These are phyloP conservation scores for Trissolcus brochymenae DNA, from an alignment of 2,888 invertebrate genomes.

Conservation along the genomic window DNA sequence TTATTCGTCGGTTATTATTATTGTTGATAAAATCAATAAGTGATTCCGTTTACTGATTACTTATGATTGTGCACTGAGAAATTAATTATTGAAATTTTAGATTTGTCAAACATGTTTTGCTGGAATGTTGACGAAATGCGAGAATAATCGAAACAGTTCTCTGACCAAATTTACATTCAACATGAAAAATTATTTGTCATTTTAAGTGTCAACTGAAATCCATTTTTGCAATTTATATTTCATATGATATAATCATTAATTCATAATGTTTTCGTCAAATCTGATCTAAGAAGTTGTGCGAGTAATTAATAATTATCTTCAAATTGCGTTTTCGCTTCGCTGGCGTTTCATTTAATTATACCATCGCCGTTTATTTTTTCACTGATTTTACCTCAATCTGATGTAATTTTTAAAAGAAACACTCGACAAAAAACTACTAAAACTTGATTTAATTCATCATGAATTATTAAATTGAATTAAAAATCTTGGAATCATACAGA, in stretches of 20 bases:
- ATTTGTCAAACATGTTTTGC: not conserved
- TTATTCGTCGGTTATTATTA: too few species aligned
- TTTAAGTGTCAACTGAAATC: not conserved
- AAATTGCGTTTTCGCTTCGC: constrained; percentile 32
- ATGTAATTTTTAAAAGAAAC: not conserved
- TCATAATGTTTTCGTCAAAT: constrained; percentile 43
- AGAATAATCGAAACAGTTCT: too few species aligned
- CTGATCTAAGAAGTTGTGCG: constrained; percentile 45
- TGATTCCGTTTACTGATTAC: constrained; percentile 22
- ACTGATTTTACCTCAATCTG: not conserved
- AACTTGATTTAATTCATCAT: too few species aligned
- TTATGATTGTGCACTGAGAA: not conserved
- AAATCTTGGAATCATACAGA: not conserved
- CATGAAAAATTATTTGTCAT: too few species aligned
- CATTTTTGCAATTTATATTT: constrained; percentile 1
- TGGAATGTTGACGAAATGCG: too few species aligned
- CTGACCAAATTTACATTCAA: too few species aligned
- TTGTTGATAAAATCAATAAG: constrained; percentile 26
- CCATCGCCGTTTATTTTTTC: constrained; percentile 25
- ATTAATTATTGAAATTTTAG: constrained; percentile 24
- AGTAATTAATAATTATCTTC: constrained; percentile 50
- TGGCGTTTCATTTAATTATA: constrained; percentile 31
- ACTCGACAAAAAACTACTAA: too few species aligned
- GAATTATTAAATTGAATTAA: constrained; percentile 1
- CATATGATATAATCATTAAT: constrained; percentile 22